phyloP scores from a whole-genome alignment of 1,140 invertebrate genomes.

The Drosophila ficusphila region DNA sequence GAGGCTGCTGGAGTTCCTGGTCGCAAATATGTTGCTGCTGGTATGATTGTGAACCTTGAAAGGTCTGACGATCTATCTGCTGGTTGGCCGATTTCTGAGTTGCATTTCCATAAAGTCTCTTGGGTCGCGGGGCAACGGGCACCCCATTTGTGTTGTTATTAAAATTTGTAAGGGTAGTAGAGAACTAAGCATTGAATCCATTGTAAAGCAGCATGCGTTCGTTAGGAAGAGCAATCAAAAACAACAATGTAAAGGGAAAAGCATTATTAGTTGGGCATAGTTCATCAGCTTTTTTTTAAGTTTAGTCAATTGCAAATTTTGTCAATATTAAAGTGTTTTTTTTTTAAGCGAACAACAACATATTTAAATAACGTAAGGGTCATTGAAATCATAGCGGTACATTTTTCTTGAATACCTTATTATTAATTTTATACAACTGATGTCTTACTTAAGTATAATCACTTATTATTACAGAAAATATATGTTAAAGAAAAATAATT shows the following conservation, averaged over 20 bases:
- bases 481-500: too few species aligned
- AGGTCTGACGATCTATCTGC: conserved; percentile 51
- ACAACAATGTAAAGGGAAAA: conserved; percentile 12
- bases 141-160: conserved; percentile 84
- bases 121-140: conserved; percentile 73
- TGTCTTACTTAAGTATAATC: too few species aligned
- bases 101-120: conserved; percentile 78
- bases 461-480: too few species aligned
- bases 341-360: conserved; percentile 8
- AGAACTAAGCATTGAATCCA: conserved; percentile 51
- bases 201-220: conserved; percentile 14
- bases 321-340: neutral
- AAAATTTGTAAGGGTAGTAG: conserved; percentile 83
- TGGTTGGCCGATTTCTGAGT: conserved; percentile 54
- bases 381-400: neutral
- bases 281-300: neutral
- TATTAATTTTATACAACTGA: too few species aligned
- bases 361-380: neutral
- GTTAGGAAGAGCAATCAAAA: conserved; percentile 4
- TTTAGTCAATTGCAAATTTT: too few species aligned
- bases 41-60: conserved; percentile 43
- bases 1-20: conserved; percentile 40
- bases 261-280: conserved; percentile 39
- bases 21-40: conserved; percentile 51
- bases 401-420: neutral